Evolutionary conservation across 2,797 vertebrate genomes (phyloP).

Genomic region (Onychomys torridus): DNA sequence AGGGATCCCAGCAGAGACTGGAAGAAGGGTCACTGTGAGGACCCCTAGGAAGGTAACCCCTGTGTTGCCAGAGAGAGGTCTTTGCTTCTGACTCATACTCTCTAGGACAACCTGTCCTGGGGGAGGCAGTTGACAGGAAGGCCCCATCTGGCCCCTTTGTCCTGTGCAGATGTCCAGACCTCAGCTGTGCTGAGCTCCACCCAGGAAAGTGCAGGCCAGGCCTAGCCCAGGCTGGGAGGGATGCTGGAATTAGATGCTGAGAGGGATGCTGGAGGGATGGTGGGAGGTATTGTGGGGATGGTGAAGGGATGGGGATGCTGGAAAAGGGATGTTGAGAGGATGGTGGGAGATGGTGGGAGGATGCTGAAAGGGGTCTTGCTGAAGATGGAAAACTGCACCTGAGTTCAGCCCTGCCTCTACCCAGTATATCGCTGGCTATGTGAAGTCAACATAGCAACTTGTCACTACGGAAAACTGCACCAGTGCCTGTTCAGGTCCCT

Average conservation of each 20-base stretch:
- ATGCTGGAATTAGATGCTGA: not conserved
- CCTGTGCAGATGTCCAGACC: not conserved
- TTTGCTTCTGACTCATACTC: constrained; percentile 40
- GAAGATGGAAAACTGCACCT: not conserved
- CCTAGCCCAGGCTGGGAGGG: not conserved
- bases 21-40: not conserved
- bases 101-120: constrained; percentile 47
- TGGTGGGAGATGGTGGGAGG: no score
- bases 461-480: not conserved
- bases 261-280: no score
- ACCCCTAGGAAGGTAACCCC: not conserved
- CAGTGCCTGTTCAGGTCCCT: not conserved
- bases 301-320: not conserved
- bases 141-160: not conserved
- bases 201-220: not conserved
- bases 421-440: not conserved
- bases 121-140: constrained; percentile 61
- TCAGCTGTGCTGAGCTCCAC: not conserved
- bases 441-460: no score
- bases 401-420: not conserved
- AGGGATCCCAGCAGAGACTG: not conserved
- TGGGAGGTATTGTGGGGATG: not conserved
- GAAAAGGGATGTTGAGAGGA: not conserved
- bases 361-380: not conserved
- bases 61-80: not conserved